Conservation (phyloP, 2,888 invertebrate species). For the Tryphoninae sp. region DNA sequence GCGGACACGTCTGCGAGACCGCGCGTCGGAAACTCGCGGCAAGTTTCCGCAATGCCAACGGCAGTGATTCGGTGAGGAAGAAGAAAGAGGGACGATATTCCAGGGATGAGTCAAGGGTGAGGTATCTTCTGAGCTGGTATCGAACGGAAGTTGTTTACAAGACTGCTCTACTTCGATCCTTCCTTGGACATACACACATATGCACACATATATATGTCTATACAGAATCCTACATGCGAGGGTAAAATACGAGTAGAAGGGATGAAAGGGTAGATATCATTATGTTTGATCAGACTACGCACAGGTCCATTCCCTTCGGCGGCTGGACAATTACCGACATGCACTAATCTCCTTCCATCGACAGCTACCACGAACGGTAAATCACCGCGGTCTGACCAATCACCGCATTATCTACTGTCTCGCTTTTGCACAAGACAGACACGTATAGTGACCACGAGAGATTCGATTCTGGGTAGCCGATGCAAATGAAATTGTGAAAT, state of each 20-base stretch:
- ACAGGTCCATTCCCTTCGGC: neutral
- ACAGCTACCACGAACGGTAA: constrained; percentile 5
- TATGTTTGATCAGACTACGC: constrained; percentile 22
- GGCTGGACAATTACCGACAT: constrained; percentile 6
- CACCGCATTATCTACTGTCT: neutral
- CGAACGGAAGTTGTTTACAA: constrained; percentile 71
- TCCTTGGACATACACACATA: constrained; percentile 21
- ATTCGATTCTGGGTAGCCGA: constrained; percentile 70
- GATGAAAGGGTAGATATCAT: constrained; percentile 23
- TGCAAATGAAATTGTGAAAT: constrained; percentile 78
- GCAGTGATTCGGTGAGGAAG: constrained; percentile 16
- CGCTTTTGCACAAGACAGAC: neutral
- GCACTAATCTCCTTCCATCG: neutral
- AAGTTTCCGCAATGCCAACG: constrained; percentile 36
- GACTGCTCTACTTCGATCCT: constrained; percentile 54
- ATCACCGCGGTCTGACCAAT: neutral
- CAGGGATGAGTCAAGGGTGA: constrained; percentile 7
- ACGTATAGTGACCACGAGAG: constrained; percentile 63
- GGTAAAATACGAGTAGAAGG: constrained; percentile 2
- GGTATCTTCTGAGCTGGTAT: constrained; percentile 29
- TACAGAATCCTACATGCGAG: neutral
- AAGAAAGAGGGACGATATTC: constrained; percentile 12
- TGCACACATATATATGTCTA: constrained; percentile 2
- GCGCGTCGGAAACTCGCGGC: constrained; percentile 38
- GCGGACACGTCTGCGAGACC: constrained; percentile 41